Base-by-base conservation (phyloP, 2,888 invertebrate genomes). In the Onthophagus sagittarius region DNA sequence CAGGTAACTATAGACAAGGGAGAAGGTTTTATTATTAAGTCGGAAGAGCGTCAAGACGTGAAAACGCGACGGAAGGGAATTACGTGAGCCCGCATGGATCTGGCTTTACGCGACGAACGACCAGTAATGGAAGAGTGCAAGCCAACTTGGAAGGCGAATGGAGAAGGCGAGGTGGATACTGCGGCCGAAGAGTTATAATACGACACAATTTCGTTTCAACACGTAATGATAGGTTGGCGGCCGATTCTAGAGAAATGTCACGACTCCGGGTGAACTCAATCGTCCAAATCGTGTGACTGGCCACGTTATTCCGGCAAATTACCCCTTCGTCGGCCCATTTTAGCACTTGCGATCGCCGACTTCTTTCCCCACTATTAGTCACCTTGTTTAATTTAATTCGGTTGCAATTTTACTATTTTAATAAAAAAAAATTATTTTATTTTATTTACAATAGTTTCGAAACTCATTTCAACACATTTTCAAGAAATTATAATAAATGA, bases 301-400 rank as follows among this genome's bases (percentile, higher is more conserved):
- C 79, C 79, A 79, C 81, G 81, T 82, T 82, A 82, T 83, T 82
- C 80, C 82, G 80, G 82, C 81, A 81, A 83, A 82, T 83, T 82
- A 82, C 80, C 81, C 79, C 77, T 77, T 78, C 76, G 76, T 76
- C 76, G 74, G 75, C 75, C 73, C 76, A 76, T 78, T 76, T 77
- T 70, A 76, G 74, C 72, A 72, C 73, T 71, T 73, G 69, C 63
- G 71, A 75, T 70, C 69, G 73, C 72, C 65, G 71, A 73, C 73
- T 71, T 69, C 53, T 72, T 72, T 73, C 62, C 62, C 72, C 33
- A n/a, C 65, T 65, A 63, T 74, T 72, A 72, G 72, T 72, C 75
- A 75, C 75, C 75, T 75, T 73, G 75, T 75, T 75, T 75, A 72
- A 74, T 74, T 33, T 72, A 70, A 74, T 74, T 63, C 67, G 67